Evolutionary conservation across 2,113 vertebrate species (phyloP), one percentile per base, ranked within the genome.

Genomic region (Entomyzon cyanotis): DNA sequence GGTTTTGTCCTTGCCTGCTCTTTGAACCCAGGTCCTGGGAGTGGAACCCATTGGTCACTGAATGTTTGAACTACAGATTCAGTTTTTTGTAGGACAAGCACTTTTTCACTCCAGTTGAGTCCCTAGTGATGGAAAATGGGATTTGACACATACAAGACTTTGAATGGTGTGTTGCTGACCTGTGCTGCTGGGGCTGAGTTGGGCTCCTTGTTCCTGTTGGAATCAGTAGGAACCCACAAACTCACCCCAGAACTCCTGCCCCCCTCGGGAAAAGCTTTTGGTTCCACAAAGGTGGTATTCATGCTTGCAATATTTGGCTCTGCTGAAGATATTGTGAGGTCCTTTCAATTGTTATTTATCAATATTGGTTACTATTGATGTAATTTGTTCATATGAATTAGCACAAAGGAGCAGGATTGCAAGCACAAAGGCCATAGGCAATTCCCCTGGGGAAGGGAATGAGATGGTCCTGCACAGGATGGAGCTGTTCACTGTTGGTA

Each of bases 241-340:
- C 9, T 9, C 8, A 17, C 9, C n/a, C 39, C 28, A 55, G 18
- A 76, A 71, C 19, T 22, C 23, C 31, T 44, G 18, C 1, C 3
- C 7, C 4, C 3, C 5, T 11, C 10, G 8, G 28, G 49, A 46
- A 85, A 73, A 79, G 12, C 24, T 63, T 47, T 62, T 6, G 15
- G 15, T 31, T 71, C 42, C 68, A 33, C 7, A 9, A 81, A 44
- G 19, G 1, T 2, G 1, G 5, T 37, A 4, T 35, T 65, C 3
- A 0, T 30, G 15, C 35, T 82, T 75, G 23, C 0, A 3, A 2
- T 27, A 10, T 19, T 53, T 67, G 11, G 19, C 15, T n/a, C 41
- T 60, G 19, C 11, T 7, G 4, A 70, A 84, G 87, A 25, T 19
- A 18, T 27, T 15, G 3, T 15, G 31, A 62, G 31, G 15, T 31